These are phyloP conservation scores for Turritopsis dohrnii DNA, from an alignment of 30 jellyfish, hydroid and myxozoan species.

Conservation along the genomic window DNA sequence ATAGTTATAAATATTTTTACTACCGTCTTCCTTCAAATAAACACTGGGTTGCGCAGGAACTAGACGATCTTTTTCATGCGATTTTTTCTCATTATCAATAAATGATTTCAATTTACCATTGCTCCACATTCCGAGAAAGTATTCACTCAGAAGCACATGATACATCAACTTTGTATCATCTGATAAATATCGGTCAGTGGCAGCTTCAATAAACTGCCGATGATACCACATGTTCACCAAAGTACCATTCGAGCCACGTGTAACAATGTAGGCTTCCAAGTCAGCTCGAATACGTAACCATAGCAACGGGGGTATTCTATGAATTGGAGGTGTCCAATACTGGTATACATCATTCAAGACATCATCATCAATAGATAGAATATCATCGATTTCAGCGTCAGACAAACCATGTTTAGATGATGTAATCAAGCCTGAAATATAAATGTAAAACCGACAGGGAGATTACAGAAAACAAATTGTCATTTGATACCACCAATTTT, in stretches of 20 bases:
- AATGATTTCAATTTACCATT: constrained; percentile 51
- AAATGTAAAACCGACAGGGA: neutral
- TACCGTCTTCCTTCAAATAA: constrained; percentile 36
- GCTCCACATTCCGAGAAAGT: constrained; percentile 68
- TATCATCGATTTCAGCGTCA: constrained; percentile 71
- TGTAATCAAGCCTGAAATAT: constrained; percentile 39
- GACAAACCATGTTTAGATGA: constrained; percentile 68
- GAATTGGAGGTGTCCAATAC: constrained; percentile 85
- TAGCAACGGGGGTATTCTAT: constrained; percentile 72
- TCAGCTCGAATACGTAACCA: constrained; percentile 68
- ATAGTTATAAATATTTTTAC: constrained; percentile 30
- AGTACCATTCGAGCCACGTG: constrained; percentile 69
- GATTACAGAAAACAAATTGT: too few relatives aligned
- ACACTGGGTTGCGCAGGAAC: constrained; percentile 51
- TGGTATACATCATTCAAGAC: constrained; percentile 74
- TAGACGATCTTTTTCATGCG: constrained; percentile 49
- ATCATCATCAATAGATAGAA: constrained; percentile 70
- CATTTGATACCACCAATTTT: too few relatives aligned
- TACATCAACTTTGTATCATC: neutral
- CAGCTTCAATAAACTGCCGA: constrained; percentile 69
- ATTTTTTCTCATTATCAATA: neutral
- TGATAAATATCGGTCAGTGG: constrained; percentile 55
- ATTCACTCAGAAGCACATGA: constrained; percentile 42
- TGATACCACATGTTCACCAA: constrained; percentile 71
- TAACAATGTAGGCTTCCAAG: constrained; percentile 49